phyloP scores from a whole-genome alignment of 2,888 invertebrate genomes.

The Drosophila koepferae region DNA sequence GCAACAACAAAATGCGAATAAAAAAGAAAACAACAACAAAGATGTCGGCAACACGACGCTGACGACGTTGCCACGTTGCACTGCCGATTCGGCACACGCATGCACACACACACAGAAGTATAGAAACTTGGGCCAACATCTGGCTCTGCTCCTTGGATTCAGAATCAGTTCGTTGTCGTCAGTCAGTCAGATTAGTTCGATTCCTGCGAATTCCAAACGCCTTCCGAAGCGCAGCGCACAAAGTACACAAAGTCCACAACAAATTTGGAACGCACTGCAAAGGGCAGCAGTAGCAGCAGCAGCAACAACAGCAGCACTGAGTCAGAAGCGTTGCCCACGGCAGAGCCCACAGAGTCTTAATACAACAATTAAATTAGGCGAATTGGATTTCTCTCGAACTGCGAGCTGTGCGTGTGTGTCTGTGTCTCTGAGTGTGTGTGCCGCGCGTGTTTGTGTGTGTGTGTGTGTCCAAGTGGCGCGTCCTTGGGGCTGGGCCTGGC shows the following conservation, averaged over 20 bases:
- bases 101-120: conserved; percentile 32
- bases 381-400: conserved; percentile 37
- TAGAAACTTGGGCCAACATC: conserved; percentile 76
- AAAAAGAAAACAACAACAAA: conserved; percentile 24
- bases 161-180: conserved; percentile 82
- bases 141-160: conserved; percentile 82
- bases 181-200: conserved; percentile 77
- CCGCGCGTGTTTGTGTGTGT: conserved; percentile 7
- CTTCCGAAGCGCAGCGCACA: conserved; percentile 52
- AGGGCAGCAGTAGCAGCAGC: conserved; percentile 15
- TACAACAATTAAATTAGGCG: conserved; percentile 33
- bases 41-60: conserved; percentile 49
- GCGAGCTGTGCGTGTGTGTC: conserved; percentile 22
- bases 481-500: conserved; percentile 63
- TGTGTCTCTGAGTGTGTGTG: conserved; percentile 34
- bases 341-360: conserved; percentile 5
- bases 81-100: conserved; percentile 48
- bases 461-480: conserved; percentile 63
- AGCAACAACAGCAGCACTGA: conserved; percentile 14
- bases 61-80: conserved; percentile 71
- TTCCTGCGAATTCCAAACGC: conserved; percentile 53
- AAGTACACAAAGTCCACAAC: conserved; percentile 38
- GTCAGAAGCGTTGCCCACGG: conserved; percentile 10
- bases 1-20: conserved; percentile 20
- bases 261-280: conserved; percentile 55